phyloP scores from a whole-genome alignment of 2,113 vertebrate species.

The Tricholaema leucomelas region DNA sequence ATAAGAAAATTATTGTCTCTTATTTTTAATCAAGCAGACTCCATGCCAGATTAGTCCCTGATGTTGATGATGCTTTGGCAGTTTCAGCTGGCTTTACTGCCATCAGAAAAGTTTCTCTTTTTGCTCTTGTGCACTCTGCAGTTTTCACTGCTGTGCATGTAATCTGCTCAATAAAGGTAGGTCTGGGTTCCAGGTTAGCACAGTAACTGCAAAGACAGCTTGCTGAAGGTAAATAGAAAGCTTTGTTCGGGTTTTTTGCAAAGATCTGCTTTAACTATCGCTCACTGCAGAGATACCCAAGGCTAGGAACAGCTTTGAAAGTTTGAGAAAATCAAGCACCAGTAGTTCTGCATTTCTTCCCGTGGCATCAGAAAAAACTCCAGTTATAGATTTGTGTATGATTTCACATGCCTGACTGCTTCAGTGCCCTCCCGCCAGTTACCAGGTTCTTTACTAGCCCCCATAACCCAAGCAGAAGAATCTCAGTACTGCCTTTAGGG shows the following conservation, averaged over 20 bases:
- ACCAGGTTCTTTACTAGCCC: constrained; percentile 65
- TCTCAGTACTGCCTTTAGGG: constrained; percentile 61
- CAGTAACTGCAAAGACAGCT: not conserved
- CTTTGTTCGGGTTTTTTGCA: not conserved
- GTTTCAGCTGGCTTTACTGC: not conserved
- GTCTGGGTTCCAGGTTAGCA: not conserved
- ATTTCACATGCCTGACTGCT: constrained; percentile 68
- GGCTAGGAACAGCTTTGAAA: not conserved
- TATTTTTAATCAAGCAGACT: constrained; percentile 62
- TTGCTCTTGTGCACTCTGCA: not conserved
- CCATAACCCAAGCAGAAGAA: constrained; percentile 70
- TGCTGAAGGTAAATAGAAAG: not conserved
- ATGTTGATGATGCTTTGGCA: not conserved
- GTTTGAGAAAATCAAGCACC: not conserved
- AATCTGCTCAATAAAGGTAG: not conserved
- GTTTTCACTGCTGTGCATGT: not conserved
- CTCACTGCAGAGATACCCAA: not conserved
- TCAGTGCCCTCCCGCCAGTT: constrained; percentile 56
- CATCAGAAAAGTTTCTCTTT: not conserved
- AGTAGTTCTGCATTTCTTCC: not conserved
- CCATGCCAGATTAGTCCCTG: constrained; percentile 27
- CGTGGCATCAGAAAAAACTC: constrained; percentile 38
- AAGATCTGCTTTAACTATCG: not conserved
- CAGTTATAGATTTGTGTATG: constrained; percentile 19
- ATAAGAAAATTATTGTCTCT: constrained; percentile 54